Base-by-base conservation (phyloP, 2,797 vertebrate genomes). In the Sebastes wilsoni region DNA sequence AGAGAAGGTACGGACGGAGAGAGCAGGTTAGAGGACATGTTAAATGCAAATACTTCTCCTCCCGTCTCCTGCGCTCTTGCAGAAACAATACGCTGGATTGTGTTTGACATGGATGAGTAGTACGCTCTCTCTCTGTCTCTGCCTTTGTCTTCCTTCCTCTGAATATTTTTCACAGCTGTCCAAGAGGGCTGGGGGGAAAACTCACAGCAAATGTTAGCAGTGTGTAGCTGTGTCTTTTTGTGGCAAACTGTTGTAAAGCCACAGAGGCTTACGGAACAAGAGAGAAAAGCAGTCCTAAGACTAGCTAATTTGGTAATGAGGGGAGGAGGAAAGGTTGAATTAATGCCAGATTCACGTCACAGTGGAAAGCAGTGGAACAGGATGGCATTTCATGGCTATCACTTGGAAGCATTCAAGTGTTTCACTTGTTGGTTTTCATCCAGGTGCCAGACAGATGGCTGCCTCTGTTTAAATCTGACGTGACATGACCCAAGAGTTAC, bases 71-170 rank as follows among this genome's bases (percentile, higher is more conserved):
- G 60, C n/a, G 25, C 79, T 75, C 79, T 38, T 66, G 80, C 79
- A 82, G 82, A 88, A 80, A 91, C 87, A 90, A 88, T 82, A 55
- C 82, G 72, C 77, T 59, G 69, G 68, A 73, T 87, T 91, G 83
- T 91, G 83, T 90, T 91, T 93, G 90, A 93, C 90, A 92, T 86
- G 92, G 91, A 89, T 76, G 83, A 88, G 79, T 60, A 28, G 81
- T 69, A 11, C 30, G 0, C 75, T 60, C 68, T 55, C 66, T 16
- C 77, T 77, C 74, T 70, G 56, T 75, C 66, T 75, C 72, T 64
- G 65, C 25, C 67, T 75, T 75, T 77, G 73, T 76, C 88, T 79
- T 70, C 68, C 28, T 72, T 75, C 22, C 77, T 79, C 75, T 72
- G 87, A 92, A 92, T 90, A 86, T 84, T 83, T 92, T 92, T 82